These are phyloP conservation scores for Protobothrops flavoviridis DNA, from an alignment of 2,113 vertebrate genomes.

Conservation along the genomic window DNA sequence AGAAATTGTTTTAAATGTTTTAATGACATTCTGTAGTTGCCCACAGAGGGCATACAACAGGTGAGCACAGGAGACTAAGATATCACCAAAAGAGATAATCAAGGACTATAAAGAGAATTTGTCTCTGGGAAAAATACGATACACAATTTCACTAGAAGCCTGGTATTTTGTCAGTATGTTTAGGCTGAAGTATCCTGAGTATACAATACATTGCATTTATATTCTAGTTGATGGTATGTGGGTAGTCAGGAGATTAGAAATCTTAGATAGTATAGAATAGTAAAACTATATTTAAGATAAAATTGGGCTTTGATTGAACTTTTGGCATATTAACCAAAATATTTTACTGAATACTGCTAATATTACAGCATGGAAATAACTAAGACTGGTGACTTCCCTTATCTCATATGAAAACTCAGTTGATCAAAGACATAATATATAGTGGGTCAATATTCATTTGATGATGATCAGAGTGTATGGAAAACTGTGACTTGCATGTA, in stretches of 20 bases:
- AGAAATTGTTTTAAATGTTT: background rate
- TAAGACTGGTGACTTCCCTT: background rate
- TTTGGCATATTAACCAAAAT: background rate
- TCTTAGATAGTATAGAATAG: background rate
- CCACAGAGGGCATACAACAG: background rate
- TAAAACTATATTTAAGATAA: background rate
- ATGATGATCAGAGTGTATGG: background rate
- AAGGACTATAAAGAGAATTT: background rate
- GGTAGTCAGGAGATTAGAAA: background rate
- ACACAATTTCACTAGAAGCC: background rate
- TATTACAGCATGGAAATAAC: background rate
- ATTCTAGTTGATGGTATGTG: background rate
- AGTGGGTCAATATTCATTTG: background rate
- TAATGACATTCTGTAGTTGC: background rate
- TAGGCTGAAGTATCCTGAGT: background rate
- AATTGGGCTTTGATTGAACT: background rate
- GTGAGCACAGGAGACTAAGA: slow-evolving; percentile 2
- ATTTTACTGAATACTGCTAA: background rate
- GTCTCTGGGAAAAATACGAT: background rate
- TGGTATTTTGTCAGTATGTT: background rate
- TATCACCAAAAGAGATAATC: background rate
- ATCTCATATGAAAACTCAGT: background rate
- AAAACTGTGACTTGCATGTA: background rate
- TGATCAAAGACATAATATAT: background rate
- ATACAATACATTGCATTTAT: background rate